Conservation (phyloP, 1,140 invertebrate species). For the Samia ricini region DNA sequence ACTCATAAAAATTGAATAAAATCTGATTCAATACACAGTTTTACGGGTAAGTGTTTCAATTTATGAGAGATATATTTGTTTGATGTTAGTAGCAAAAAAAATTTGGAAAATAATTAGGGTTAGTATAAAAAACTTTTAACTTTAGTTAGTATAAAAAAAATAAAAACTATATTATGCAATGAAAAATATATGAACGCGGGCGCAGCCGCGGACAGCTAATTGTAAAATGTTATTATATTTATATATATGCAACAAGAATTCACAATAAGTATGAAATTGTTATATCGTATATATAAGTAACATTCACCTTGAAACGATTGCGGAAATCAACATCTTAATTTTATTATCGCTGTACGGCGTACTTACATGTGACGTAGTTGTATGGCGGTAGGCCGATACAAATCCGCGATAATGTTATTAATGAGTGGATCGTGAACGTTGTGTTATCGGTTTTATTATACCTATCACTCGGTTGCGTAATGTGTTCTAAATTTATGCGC, state of each 20-base stretch:
- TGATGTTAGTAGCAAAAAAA: too few species aligned
- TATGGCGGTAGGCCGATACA: slow-evolving; percentile 12
- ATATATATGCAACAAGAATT: neutral
- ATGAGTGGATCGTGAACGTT: slow-evolving; percentile 22
- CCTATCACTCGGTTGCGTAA: slow-evolving; percentile 33
- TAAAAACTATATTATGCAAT: too few species aligned
- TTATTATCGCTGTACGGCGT: slow-evolving; percentile 10
- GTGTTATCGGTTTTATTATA: slow-evolving; percentile 26
- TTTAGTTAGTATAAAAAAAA: too few species aligned
- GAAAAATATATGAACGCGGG: too few species aligned
- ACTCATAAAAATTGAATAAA: too few species aligned
- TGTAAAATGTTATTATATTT: too few species aligned
- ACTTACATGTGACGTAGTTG: slow-evolving; percentile 14
- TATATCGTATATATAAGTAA: neutral
- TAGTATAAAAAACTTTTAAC: too few species aligned
- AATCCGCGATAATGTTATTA: slow-evolving; percentile 22
- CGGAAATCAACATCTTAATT: slow-evolving; percentile 4
- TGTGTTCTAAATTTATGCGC: slow-evolving; percentile 33
- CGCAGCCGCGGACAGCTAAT: too few species aligned
- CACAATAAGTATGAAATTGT: neutral
- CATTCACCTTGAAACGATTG: slow-evolving; percentile 9
- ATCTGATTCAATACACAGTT: too few species aligned
- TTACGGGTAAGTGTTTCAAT: too few species aligned
- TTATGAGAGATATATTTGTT: too few species aligned
- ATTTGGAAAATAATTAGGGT: too few species aligned